Evolutionary conservation across 2,797 vertebrate species (phyloP).

Genomic region (Sebastes jordani): DNA sequence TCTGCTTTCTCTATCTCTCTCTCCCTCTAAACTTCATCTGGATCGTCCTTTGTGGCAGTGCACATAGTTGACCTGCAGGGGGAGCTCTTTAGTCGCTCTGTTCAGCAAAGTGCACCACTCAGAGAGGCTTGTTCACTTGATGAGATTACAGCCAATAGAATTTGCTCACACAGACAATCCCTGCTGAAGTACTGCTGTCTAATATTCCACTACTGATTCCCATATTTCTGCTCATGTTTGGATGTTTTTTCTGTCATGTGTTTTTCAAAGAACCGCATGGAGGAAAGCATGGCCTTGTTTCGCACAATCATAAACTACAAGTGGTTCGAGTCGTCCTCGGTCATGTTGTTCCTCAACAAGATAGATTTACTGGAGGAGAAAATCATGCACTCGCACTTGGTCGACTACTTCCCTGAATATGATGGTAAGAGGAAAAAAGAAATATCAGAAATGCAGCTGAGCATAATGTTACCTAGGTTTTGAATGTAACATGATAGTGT

Average conservation of each 20-base stretch:
- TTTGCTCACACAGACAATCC: conserved; percentile 43
- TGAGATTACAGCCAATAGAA: conserved; percentile 49
- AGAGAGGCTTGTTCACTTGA: conserved; percentile 28
- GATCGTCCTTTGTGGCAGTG: conserved; percentile 38
- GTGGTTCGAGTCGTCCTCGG: conserved; percentile 79
- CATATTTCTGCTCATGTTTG: conserved; percentile 1
- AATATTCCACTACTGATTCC: neutral
- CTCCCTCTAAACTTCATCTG: neutral
- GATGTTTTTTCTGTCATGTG: neutral
- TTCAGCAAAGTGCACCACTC: conserved; percentile 25
- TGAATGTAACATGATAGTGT: neutral
- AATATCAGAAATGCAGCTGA: neutral
- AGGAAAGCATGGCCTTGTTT: conserved; percentile 84
- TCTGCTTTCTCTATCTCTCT: neutral
- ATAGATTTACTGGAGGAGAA: conserved; percentile 83
- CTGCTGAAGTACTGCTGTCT: conserved; percentile 17
- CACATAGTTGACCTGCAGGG: conserved; percentile 65
- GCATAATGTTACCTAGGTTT: neutral
- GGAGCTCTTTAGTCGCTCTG: conserved; percentile 77
- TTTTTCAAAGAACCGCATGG: conserved; percentile 79
- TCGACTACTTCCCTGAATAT: conserved; percentile 83
- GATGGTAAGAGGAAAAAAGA: conserved; percentile 67
- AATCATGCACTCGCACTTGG: conserved; percentile 82
- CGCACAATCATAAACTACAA: conserved; percentile 80
- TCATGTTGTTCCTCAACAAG: conserved; percentile 85